Evolutionary conservation across 2,888 invertebrate genomes (phyloP).

Genomic region (Pterostichus madidus): DNA sequence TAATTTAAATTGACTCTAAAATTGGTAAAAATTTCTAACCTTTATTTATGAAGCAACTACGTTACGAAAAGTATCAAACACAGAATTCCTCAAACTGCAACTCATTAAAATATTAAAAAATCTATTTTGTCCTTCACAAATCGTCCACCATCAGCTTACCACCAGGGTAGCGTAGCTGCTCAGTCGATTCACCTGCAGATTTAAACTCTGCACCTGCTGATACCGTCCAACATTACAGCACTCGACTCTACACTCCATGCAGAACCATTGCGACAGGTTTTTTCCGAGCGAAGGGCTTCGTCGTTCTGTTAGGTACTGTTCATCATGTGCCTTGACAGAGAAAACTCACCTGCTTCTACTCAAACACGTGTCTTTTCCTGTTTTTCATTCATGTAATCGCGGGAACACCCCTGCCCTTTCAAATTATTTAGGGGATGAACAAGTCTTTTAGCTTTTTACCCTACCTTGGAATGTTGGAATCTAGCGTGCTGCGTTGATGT

Average conservation of each 20-base stretch:
- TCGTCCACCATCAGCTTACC: background rate
- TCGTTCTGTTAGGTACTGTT: no score
- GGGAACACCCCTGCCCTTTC: no score
- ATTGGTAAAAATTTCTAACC: no score
- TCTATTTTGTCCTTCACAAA: background rate
- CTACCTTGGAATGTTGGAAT: no score
- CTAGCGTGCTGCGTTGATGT: no score
- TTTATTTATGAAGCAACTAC: no score
- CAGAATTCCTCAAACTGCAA: no score
- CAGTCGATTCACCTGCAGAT: background rate
- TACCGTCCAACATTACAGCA: background rate
- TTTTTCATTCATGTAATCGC: no score
- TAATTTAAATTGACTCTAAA: no score
- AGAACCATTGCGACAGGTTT: background rate
- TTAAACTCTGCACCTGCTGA: background rate
- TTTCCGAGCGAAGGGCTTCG: background rate
- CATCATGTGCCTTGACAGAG: background rate
- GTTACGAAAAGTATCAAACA: no score
- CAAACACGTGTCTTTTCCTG: background rate
- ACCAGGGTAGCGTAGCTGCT: background rate
- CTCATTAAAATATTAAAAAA: background rate
- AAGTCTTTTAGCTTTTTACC: no score
- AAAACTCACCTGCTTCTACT: background rate
- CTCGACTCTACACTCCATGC: background rate
- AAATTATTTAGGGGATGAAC: no score